phyloP scores from a whole-genome alignment of 1,140 invertebrate species.

The Drosophila arawakana region DNA sequence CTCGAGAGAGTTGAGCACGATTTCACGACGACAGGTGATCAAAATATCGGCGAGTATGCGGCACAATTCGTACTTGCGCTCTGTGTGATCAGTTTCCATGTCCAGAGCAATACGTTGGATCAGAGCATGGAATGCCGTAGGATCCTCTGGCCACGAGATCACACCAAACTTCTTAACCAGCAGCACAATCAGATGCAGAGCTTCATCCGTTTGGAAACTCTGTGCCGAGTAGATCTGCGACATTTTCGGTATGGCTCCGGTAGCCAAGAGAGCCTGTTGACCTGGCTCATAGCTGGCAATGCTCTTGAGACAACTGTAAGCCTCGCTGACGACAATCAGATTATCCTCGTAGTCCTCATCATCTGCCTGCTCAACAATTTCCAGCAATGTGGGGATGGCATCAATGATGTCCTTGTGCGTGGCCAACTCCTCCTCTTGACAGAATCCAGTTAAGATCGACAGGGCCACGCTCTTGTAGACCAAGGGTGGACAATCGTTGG shows the following conservation, averaged over 20 bases:
- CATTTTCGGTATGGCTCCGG: conserved; percentile 92
- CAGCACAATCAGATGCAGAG: conserved; percentile 90
- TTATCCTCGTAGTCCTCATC: conserved; percentile 93
- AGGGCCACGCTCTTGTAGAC: conserved; percentile 96
- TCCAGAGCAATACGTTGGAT: conserved; percentile 93
- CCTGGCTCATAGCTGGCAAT: conserved; percentile 90
- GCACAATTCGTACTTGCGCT: conserved; percentile 94
- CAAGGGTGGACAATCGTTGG: conserved; percentile 92
- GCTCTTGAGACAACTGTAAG: conserved; percentile 92
- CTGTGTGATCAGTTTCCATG: conserved; percentile 94
- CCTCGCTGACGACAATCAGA: conserved; percentile 94
- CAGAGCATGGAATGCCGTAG: conserved; percentile 91
- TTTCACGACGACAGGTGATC: conserved; percentile 89
- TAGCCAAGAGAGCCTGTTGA: conserved; percentile 90
- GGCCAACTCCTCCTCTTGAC: conserved; percentile 90
- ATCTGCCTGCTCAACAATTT: conserved; percentile 92
- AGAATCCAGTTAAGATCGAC: conserved; percentile 93
- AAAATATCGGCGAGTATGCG: conserved; percentile 90
- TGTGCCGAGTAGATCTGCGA: conserved; percentile 93
- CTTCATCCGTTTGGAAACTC: conserved; percentile 94
- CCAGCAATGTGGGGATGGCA: conserved; percentile 91
- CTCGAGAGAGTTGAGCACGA: conserved; percentile 86
- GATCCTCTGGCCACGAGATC: conserved; percentile 89
- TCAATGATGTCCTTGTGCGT: conserved; percentile 92
- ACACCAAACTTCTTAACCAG: conserved; percentile 89